Evolutionary conservation across 2,888 invertebrate species (phyloP), one percentile per base, ranked within the genome.

Genomic region (Ochropacha duplaris): DNA sequence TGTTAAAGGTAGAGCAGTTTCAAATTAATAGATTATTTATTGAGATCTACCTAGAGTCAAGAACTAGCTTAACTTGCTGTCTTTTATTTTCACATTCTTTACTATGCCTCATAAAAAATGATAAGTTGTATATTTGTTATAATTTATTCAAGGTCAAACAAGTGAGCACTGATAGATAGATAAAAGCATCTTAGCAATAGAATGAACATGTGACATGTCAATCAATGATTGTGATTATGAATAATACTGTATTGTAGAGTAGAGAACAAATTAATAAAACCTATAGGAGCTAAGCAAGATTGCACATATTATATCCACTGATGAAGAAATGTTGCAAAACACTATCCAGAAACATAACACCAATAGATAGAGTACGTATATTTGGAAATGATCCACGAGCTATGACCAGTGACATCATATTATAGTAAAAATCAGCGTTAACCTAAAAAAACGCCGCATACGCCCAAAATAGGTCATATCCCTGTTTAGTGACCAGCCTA

Each of bases 391-490:
- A 50, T 24, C 26, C 24, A n/a, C 31, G n/a, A 16, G 26, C 50
- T 59, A 50, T 59, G 59, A 22, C 50, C 57, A 60, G 64, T 71
- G 70, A 73, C 70, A 75, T 76, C 71, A 72, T 63, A 58, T 61
- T 64, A 60, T 58, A 57, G 57, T 58, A 60, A 69, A 73, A 73
- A 68, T 66, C 67, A 66, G 61, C 66, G 69, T 68, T 69, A 75
- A 70, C 65, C 65, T 65, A 54, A 58, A 74, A 68, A 74, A 76
- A 63, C 72, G 60, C 72, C 73, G 79, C 81, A 79, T 75, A 74
- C 76, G 72, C 75, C 76, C 73, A 75, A 91, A 88, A 89, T 91
- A 90, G 92, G 92, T 92, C 90, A 90, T 83, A 86, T 85, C 81
- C 83, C 83, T 76, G 81, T 83, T 83, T 80, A 84, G 64, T 77